phyloP scores from a whole-genome alignment of 2,113 vertebrate species.

The Amblyopsis rosae region DNA sequence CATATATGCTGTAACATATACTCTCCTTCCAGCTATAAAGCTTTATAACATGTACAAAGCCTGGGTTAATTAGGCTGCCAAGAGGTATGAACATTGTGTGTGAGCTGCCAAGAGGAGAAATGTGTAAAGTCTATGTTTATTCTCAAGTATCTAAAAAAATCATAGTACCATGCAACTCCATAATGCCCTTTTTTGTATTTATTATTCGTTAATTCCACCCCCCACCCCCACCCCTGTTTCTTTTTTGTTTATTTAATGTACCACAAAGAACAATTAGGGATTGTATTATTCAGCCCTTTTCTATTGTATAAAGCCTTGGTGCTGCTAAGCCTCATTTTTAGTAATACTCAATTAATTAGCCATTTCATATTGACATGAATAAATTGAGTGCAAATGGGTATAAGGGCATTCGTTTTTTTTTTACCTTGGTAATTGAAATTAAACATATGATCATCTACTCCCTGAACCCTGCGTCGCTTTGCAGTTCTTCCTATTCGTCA shows the following conservation, averaged over 20 bases:
- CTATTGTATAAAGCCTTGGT: constrained; percentile 47
- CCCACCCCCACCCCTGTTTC: rapidly evolving
- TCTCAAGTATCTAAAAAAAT: background rate
- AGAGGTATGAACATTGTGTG: no score
- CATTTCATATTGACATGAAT: constrained; percentile 71
- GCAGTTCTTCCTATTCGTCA: constrained; percentile 55
- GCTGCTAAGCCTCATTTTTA: constrained; percentile 65
- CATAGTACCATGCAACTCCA: background rate
- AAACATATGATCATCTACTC: constrained; percentile 68
- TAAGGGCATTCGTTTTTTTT: constrained; percentile 63
- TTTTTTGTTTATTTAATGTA: background rate
- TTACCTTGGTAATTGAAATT: constrained; percentile 75
- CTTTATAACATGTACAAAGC: constrained; percentile 37
- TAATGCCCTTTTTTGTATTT: no score
- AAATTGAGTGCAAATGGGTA: constrained; percentile 65
- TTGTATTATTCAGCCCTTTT: constrained; percentile 26
- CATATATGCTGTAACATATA: constrained; percentile 37
- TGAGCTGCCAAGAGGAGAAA: constrained; percentile 9
- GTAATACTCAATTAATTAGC: constrained; percentile 70
- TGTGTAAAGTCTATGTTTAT: background rate
- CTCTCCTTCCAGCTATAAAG: constrained; percentile 51
- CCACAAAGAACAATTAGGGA: constrained; percentile 12
- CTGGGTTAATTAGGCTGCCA: no score
- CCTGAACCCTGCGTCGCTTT: constrained; percentile 20
- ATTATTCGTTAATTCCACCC: background rate